These are phyloP conservation scores for Junonia oenone DNA, from an alignment of 2,888 invertebrate species.

Conservation along the genomic window DNA sequence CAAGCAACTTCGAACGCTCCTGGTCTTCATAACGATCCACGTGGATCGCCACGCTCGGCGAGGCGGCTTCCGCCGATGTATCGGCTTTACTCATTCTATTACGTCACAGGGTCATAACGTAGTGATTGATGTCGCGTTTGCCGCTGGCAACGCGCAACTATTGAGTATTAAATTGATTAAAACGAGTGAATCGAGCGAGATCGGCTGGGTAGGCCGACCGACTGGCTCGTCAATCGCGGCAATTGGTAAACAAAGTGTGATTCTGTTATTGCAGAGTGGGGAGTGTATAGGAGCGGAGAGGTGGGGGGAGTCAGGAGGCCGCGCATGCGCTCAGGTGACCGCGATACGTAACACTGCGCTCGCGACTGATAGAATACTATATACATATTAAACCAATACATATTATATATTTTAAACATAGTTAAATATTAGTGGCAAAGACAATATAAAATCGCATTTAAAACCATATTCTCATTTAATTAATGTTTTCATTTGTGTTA, in stretches of 20 bases:
- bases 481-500: no score
- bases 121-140: slow-evolving; percentile 64
- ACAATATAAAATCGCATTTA: no score
- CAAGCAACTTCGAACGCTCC: slow-evolving; percentile 64
- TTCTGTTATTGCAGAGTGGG: slow-evolving; percentile 54
- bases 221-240: slow-evolving; percentile 73
- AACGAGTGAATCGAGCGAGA: slow-evolving; percentile 83
- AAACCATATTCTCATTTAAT: no score
- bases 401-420: no score
- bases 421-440: no score
- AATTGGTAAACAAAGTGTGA: slow-evolving; percentile 76
- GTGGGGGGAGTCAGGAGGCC: slow-evolving; percentile 89
- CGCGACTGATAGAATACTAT: slow-evolving; percentile 43
- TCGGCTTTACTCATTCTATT: slow-evolving; percentile 71
- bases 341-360: slow-evolving; percentile 83
- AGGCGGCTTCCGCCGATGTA: slow-evolving; percentile 62
- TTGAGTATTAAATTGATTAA: slow-evolving; percentile 80
- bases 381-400: no score
- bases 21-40: slow-evolving; percentile 63
- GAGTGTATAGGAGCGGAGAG: slow-evolving; percentile 75
- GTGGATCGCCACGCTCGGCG: slow-evolving; percentile 67
- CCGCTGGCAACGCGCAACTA: slow-evolving; percentile 67
- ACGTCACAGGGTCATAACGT: slow-evolving; percentile 74
- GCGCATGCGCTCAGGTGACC: slow-evolving; percentile 87
- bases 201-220: slow-evolving; percentile 83